Base-by-base conservation (phyloP, 2,113 vertebrate genomes). In the Barbus barbus region DNA sequence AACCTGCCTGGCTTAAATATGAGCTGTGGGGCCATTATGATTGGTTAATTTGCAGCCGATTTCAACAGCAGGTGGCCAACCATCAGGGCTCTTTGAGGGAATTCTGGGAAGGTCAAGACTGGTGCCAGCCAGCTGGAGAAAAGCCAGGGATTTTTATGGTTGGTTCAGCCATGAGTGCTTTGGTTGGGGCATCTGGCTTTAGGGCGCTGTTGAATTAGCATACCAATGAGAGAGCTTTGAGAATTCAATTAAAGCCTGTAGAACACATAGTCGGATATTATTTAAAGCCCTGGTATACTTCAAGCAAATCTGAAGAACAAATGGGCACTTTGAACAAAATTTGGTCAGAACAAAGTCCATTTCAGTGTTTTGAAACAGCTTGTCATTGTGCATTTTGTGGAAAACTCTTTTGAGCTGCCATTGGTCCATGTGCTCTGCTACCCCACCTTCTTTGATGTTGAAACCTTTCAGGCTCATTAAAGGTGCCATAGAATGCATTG, bases 51-150 rank as follows among this genome's bases (percentile, higher is more conserved):
- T 88, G 72, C 85, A 24, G 65, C 78, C 69, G 81, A 80, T 83
- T 71, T 28, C 51, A 73, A 69, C 56, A 83, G 78, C 85, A 81
- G 88, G 90, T 88, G 87, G 82, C 75, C 69, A 75, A 82, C 76
- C 76, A 53, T 83, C 56, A 53, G 38, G 41, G 18, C 61, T 71
- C 38, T 81, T 67, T 58, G 72, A 26, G 38, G 72, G 61, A 86
- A 83, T 87, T 84, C 85, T 84, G 11, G 33, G 83, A 75, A 53
- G 89, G 63, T 41, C 78, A 38, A 3, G 24, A 83, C 8, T 24
- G 22, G 73, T 44, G 46, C 36, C 44, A 18, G 80, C 83, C 83
- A 87, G 81, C 38, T 86, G 87, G 85, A 76, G 16, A 31, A 5
- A 78, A 7, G 77, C 84, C 53, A 38, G 51, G 87, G 89, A 89